Conservation (phyloP, 1,140 invertebrate species). For the Zaprionus camerounensis region DNA sequence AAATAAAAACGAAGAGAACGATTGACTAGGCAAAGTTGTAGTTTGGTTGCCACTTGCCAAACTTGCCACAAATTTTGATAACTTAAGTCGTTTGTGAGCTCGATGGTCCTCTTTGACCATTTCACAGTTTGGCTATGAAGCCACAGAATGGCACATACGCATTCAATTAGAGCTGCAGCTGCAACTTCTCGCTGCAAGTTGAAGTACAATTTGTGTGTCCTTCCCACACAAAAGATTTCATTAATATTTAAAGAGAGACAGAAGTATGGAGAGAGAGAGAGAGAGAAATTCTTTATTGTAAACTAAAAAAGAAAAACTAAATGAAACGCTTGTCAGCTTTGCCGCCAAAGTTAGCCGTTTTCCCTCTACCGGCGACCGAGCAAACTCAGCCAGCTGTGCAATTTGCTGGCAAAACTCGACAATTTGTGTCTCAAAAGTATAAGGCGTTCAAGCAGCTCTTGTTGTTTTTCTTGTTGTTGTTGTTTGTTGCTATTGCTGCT, state of each 20-base stretch:
- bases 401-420: constrained; percentile 70
- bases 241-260: constrained; percentile 66
- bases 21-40: constrained; percentile 10
- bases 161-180: constrained; percentile 70
- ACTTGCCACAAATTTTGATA: constrained; percentile 42
- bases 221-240: constrained; percentile 67
- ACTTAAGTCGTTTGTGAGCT: constrained; percentile 47
- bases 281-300: constrained; percentile 34
- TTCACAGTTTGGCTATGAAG: constrained; percentile 5
- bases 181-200: constrained; percentile 32
- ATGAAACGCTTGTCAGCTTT: constrained; percentile 71
- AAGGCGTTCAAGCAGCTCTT: constrained; percentile 32
- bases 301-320: constrained; percentile 36
- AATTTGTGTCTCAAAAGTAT: constrained; percentile 66
- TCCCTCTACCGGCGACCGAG: constrained; percentile 2
- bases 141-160: constrained; percentile 29
- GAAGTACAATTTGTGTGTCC: constrained; percentile 57
- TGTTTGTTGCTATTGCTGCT: constrained; percentile 16
- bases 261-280: constrained; percentile 9
- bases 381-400: constrained; percentile 67
- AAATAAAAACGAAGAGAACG: neutral
- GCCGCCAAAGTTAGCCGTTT: constrained; percentile 46
- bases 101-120: constrained; percentile 17
- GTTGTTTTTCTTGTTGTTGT: neutral
- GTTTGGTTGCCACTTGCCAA: constrained; percentile 20